Base-by-base conservation (phyloP, 2,888 invertebrate species). In the Folsomia candida region DNA sequence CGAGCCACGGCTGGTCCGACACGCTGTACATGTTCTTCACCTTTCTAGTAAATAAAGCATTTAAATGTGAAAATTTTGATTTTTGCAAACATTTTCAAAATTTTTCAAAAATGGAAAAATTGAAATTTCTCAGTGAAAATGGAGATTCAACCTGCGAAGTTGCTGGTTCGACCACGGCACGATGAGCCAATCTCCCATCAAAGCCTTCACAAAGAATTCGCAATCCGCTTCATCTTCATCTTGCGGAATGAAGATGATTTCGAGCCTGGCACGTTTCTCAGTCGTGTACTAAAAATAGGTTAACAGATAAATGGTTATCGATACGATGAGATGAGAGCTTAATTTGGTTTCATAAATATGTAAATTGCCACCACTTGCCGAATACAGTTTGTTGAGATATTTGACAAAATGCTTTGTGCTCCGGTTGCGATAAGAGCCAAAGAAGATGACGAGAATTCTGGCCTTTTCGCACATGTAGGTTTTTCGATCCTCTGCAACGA, bases 191-290 rank as follows among this genome's bases (percentile, higher is more conserved):
- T 74, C 71, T 51, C 75, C 76, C 68, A 77, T 75, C 24, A 73
- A 58, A 14, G 71, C 47, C 28, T 68, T 77, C 2, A 74, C 75
- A 51, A 77, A 78, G 28, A 72, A 75, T n/a, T 67, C 66, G 51
- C 70, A 72, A 59, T 78, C 78, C 25, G 68, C 58, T 60, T 78
- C 76, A 29, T 74, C 73, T 26, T 76, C 76, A 54, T 78, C 78
- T 68, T 76, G 62, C 2, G 78, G 72, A 4, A 77, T 22, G 57
- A 68, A 78, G 14, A 78, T 74, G 0, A 78, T 67, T 51, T 77
- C 74, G 18, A 78, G 70, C 14, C 73, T 69, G 51, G 70, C 68
- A 28, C 70, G 73, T 54, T 70, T 28, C 28, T 70, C 68, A 20
- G 61, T 60, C 11, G 71, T 65, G 65, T 71, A 65, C 66, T 75